phyloP scores from a whole-genome alignment of 1,140 invertebrate species.

The Polypedilum vanderplanki region DNA sequence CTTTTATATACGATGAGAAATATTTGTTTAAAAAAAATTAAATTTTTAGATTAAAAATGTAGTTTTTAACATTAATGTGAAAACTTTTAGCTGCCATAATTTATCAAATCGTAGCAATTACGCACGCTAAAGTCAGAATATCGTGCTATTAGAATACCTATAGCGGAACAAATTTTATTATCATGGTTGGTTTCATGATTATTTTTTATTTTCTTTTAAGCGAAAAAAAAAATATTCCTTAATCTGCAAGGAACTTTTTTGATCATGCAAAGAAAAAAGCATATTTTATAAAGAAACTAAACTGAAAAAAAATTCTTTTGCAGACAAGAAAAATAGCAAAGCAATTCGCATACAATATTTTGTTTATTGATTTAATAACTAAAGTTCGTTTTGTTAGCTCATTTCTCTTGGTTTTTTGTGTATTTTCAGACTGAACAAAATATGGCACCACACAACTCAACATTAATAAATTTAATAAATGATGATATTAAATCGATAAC shows the following conservation, averaged over 20 bases:
- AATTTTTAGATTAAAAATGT: neutral
- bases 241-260: neutral
- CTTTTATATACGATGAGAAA: too few species aligned
- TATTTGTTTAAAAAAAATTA: too few species aligned
- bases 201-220: neutral
- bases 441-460: slow-evolving; percentile 39
- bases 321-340: slow-evolving; percentile 4
- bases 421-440: slow-evolving; percentile 8
- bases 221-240: neutral
- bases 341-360: slow-evolving; percentile 2
- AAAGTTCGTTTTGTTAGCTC: neutral
- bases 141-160: neutral
- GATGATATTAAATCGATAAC: slow-evolving; percentile 39
- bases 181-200: slow-evolving; percentile 18
- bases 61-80: neutral
- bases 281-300: neutral
- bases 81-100: slow-evolving; percentile 6
- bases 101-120: too few species aligned
- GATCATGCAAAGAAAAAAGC: neutral
- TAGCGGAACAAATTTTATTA: slow-evolving; percentile 27
- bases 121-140: too few species aligned
- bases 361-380: slow-evolving; percentile 27
- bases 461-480: slow-evolving; percentile 41
- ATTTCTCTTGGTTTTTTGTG: neutral
- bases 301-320: neutral